Conservation (phyloP, 2,888 invertebrate species). For the Ametastegia equiseti region DNA sequence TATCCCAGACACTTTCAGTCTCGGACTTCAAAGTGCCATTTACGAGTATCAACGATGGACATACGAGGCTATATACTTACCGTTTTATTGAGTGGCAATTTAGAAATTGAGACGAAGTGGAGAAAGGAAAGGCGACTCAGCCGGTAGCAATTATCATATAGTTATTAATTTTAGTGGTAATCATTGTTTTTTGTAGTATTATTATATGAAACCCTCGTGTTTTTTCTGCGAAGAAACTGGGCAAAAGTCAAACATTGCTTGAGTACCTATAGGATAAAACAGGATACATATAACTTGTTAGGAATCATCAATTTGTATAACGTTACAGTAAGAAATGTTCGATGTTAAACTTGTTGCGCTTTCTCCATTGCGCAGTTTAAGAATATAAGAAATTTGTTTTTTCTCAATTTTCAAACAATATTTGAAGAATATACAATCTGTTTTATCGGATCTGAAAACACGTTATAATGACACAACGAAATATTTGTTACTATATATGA, state of each 20-base stretch:
- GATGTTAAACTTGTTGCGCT: constrained; percentile 63
- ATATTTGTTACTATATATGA: not conserved
- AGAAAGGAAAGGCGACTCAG: constrained; percentile 26
- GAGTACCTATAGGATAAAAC: constrained; percentile 59
- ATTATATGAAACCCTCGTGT: constrained; percentile 49
- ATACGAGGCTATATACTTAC: constrained; percentile 3
- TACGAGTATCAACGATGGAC: constrained; percentile 29
- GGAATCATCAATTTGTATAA: constrained; percentile 58
- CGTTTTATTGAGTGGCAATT: constrained; percentile 4
- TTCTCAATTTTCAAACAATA: not conserved
- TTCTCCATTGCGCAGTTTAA: constrained; percentile 63
- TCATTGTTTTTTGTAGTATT: constrained; percentile 42
- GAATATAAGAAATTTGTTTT: constrained; percentile 51
- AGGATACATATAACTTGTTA: constrained; percentile 54
- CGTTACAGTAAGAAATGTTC: constrained; percentile 61
- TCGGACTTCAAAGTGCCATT: constrained; percentile 6
- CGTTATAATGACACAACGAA: constrained; percentile 24
- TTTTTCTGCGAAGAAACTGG: constrained; percentile 49
- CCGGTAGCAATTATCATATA: constrained; percentile 23
- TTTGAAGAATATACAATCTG: too few relatives aligned
- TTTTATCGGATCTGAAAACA: constrained; percentile 2
- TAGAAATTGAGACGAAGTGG: not conserved
- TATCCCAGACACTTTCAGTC: constrained; percentile 25
- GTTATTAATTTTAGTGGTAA: constrained; percentile 15
- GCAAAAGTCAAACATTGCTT: constrained; percentile 55